Percentiles rank a stretch among this genome's conserved stretches.
These are phyloP conservation scores for Achroia grisella DNA, from an alignment of 1,140 invertebrate species.

Conservation along the genomic window DNA sequence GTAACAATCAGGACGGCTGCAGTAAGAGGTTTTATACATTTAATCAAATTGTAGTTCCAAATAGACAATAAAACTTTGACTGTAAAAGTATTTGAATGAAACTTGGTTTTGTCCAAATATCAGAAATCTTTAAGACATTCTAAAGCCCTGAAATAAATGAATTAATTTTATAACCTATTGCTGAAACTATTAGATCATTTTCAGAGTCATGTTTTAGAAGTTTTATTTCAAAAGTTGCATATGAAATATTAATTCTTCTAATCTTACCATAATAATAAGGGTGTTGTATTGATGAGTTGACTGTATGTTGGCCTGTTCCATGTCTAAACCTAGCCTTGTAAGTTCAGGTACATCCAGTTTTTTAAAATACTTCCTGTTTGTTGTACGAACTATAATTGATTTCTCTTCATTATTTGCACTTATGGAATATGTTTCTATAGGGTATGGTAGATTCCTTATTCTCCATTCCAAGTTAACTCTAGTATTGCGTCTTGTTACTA, in stretches of 20 bases:
- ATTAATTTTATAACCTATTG: no score
- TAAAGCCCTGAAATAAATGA: no score
- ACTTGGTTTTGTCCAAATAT: no score
- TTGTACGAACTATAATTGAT: constrained; percentile 80
- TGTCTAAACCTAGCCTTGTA: constrained; percentile 76
- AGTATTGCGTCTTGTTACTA: constrained; percentile 80
- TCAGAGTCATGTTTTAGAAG: no score
- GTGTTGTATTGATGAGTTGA: constrained; percentile 83
- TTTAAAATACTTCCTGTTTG: constrained; percentile 88
- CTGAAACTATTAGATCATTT: no score
- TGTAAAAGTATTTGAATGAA: no score
- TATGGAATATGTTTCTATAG: constrained; percentile 81
- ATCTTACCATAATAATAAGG: constrained; percentile 82
- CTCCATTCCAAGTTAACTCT: constrained; percentile 86
- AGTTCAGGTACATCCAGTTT: constrained; percentile 82
- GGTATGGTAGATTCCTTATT: constrained; percentile 85
- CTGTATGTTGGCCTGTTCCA: constrained; percentile 78
- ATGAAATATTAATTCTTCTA: constrained; percentile 10
- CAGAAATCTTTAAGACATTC: no score
- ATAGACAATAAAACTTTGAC: no score
- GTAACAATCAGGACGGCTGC: no score
- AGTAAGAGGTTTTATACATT: no score
- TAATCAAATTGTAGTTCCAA: no score
- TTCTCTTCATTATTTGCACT: constrained; percentile 76
- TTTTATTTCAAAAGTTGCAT: neutral